These are phyloP conservation scores for Jacana jacana DNA, from an alignment of 2,113 vertebrate genomes.

Conservation along the genomic window DNA sequence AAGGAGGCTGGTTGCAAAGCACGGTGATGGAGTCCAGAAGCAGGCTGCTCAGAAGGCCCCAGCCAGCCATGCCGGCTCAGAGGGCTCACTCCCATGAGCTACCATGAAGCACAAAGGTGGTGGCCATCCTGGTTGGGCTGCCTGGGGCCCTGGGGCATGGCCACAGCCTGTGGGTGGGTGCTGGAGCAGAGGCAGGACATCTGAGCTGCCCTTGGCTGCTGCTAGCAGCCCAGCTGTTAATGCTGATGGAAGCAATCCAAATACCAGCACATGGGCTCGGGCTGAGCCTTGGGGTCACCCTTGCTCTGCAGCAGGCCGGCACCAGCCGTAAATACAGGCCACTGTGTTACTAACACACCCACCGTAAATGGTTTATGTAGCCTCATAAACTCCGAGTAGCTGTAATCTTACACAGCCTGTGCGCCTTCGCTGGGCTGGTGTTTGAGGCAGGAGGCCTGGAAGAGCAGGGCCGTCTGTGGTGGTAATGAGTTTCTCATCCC, in stretches of 20 bases:
- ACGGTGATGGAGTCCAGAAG: background rate
- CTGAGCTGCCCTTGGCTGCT: background rate
- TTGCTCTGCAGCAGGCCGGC: background rate
- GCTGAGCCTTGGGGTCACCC: background rate
- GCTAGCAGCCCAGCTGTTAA: background rate
- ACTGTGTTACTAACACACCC: background rate
- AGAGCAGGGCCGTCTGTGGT: background rate
- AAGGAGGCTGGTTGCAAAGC: fast-evolving
- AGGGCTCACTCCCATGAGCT: background rate
- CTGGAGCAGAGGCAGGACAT: background rate
- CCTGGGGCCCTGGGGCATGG: background rate
- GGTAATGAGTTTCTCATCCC: slow-evolving; percentile 45
- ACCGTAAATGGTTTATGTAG: background rate
- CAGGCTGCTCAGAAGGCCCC: background rate
- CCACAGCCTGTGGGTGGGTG: background rate
- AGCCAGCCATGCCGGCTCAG: background rate
- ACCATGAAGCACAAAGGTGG: fast-evolving
- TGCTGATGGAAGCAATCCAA: background rate
- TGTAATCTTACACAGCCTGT: background rate
- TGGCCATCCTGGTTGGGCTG: background rate
- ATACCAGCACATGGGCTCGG: background rate
- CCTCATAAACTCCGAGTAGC: background rate
- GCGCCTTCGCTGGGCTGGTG: background rate
- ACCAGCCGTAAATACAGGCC: background rate
- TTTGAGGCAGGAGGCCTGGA: background rate